These are phyloP conservation scores for Xiphophorus couchianus DNA, from an alignment of 2,113 vertebrate genomes.

Conservation along the genomic window DNA sequence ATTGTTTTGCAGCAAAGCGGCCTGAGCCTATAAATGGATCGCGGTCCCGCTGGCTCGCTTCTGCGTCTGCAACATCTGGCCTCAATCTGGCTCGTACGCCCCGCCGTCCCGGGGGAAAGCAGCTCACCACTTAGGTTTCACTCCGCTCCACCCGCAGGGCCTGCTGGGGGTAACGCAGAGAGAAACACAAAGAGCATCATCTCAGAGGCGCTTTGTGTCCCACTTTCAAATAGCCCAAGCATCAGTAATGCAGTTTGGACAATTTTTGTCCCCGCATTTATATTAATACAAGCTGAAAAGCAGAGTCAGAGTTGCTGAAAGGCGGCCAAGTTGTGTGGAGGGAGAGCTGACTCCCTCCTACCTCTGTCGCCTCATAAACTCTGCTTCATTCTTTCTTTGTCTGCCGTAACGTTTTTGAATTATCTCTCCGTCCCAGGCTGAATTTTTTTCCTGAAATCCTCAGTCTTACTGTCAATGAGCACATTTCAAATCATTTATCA, in stretches of 20 bases:
- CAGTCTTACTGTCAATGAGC: background rate
- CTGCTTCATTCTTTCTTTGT: constrained; percentile 28
- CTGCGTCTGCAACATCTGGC: constrained; percentile 76
- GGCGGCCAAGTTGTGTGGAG: constrained; percentile 54
- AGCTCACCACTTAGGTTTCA: constrained; percentile 63
- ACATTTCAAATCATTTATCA: background rate
- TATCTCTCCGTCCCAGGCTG: constrained; percentile 3
- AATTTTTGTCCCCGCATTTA: background rate
- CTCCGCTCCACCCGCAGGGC: constrained; percentile 36
- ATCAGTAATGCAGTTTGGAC: background rate
- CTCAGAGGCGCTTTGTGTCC: background rate
- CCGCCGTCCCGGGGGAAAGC: constrained; percentile 46
- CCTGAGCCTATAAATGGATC: constrained; percentile 59
- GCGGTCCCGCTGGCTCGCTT: constrained; percentile 35
- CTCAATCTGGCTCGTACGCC: constrained; percentile 74
- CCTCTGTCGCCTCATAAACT: constrained; percentile 25
- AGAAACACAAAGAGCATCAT: constrained; percentile 20
- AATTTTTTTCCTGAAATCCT: background rate
- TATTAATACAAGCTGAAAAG: constrained; percentile 18
- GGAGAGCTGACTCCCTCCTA: constrained; percentile 50
- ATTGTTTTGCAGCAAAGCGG: constrained; percentile 8
- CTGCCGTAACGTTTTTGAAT: constrained; percentile 1
- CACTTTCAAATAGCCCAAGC: background rate
- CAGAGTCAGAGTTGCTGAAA: constrained; percentile 40
- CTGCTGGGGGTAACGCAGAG: constrained; percentile 60